phyloP scores from a whole-genome alignment of 2,888 invertebrate species.

The Parnassius smintheus region DNA sequence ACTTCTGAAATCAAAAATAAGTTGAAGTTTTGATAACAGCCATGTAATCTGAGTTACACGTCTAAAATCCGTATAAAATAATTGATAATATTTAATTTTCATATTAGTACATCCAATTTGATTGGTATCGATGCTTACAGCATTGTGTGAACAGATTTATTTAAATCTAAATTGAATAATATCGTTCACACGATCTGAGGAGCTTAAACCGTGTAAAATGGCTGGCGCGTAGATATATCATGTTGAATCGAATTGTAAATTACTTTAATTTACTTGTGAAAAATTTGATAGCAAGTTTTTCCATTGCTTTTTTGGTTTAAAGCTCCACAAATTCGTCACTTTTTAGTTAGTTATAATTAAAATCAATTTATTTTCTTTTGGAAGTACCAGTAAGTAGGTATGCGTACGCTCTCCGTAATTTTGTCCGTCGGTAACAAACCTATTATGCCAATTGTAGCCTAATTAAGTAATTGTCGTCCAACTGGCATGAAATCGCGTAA shows the following conservation, averaged over 20 bases:
- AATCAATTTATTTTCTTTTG: too few species aligned
- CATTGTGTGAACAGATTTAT: constrained; percentile 17
- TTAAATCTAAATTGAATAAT: constrained; percentile 14
- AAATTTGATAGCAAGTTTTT: too few species aligned
- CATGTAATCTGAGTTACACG: too few species aligned
- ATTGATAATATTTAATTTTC: too few species aligned
- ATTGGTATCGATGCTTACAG: constrained; percentile 1
- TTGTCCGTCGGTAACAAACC: constrained; percentile 12
- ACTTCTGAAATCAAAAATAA: too few species aligned
- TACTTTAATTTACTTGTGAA: constrained; percentile 1
- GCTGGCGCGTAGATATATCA: constrained; percentile 17
- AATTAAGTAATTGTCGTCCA: constrained; percentile 49
- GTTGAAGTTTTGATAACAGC: too few species aligned
- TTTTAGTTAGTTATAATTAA: too few species aligned
- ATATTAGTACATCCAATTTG: background rate
- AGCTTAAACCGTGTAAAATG: constrained; percentile 13
- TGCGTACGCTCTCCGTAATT: background rate
- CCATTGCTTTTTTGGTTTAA: too few species aligned
- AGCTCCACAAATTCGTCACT: too few species aligned
- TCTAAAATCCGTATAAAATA: too few species aligned
- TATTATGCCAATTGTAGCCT: constrained; percentile 36
- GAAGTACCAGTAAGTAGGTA: too few species aligned
- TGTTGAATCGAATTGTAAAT: constrained; percentile 14
- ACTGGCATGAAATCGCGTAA: constrained; percentile 61
- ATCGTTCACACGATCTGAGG: constrained; percentile 21